Evolutionary conservation across 2,888 invertebrate species (phyloP).

Genomic region (Rhimphoctona megacephalus): DNA sequence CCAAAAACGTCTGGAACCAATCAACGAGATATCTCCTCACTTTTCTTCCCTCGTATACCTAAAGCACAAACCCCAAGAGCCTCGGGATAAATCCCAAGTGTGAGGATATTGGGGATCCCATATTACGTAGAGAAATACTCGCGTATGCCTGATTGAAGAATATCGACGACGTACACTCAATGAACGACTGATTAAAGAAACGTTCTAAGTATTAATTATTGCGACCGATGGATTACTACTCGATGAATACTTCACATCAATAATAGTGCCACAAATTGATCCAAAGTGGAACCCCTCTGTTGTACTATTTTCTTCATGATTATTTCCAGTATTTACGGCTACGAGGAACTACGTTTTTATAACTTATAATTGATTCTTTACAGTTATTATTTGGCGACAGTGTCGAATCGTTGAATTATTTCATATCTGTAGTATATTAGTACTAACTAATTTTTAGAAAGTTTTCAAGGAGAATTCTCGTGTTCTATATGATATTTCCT

Average conservation of each 20-base stretch:
- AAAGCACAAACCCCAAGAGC: neutral
- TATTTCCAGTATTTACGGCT: neutral
- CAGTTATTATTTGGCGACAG: neutral
- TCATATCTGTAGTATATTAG: too few relatives aligned
- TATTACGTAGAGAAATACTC: constrained; percentile 42
- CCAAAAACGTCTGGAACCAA: constrained; percentile 70
- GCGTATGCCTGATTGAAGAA: constrained; percentile 54
- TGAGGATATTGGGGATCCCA: constrained; percentile 27
- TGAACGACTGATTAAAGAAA: constrained; percentile 36
- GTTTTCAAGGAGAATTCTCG: neutral
- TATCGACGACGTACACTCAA: constrained; percentile 46
- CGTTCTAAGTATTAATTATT: constrained; percentile 45
- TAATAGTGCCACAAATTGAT: constrained; percentile 32
- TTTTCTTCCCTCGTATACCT: constrained; percentile 19
- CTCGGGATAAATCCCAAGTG: constrained; percentile 29
- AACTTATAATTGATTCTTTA: neutral
- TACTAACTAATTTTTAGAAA: neutral
- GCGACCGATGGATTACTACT: constrained; percentile 7
- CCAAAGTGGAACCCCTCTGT: constrained; percentile 41
- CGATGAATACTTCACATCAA: neutral
- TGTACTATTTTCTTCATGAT: neutral
- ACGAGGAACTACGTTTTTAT: neutral
- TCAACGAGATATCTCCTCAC: constrained; percentile 61
- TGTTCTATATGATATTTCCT: neutral
- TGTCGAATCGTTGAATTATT: neutral